Evolutionary conservation across 1,140 invertebrate genomes (phyloP).

Genomic region (Drosophila kohkoa): DNA sequence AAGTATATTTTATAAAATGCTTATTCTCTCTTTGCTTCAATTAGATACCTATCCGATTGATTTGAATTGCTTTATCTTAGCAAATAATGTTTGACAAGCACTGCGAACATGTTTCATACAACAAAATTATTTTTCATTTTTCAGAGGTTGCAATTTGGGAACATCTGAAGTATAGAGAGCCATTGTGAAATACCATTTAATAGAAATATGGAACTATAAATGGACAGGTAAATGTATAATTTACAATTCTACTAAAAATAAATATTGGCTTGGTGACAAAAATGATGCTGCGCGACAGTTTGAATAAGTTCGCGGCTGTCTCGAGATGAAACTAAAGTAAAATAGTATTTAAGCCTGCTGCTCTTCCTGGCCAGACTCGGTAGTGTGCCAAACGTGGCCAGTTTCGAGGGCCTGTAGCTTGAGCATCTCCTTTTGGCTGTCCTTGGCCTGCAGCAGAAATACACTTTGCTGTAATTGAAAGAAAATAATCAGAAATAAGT

Average conservation of each 20-base stretch:
- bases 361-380: slow-evolving; percentile 61
- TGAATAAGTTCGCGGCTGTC: background rate
- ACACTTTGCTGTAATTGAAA: slow-evolving; percentile 88
- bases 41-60: no score
- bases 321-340: background rate
- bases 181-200: slow-evolving; percentile 10
- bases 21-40: no score
- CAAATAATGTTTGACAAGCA: background rate
- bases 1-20: no score
- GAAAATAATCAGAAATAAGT: background rate
- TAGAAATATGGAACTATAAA: slow-evolving; percentile 1
- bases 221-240: slow-evolving; percentile 5
- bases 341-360: slow-evolving; percentile 57
- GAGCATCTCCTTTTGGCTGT: slow-evolving; percentile 88
- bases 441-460: slow-evolving; percentile 91
- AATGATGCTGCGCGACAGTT: slow-evolving; percentile 12
- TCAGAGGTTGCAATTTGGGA: slow-evolving; percentile 27
- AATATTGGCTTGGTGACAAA: slow-evolving; percentile 59
- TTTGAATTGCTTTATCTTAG: background rate
- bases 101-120: background rate
- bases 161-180: slow-evolving; percentile 51
- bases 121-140: slow-evolving; percentile 16
- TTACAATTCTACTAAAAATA: slow-evolving; percentile 34
- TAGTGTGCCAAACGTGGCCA: slow-evolving; percentile 77
- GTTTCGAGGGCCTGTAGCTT: slow-evolving; percentile 77